Base-by-base conservation (phyloP, 2,888 invertebrate genomes). In the Hoplodrina blanda region DNA sequence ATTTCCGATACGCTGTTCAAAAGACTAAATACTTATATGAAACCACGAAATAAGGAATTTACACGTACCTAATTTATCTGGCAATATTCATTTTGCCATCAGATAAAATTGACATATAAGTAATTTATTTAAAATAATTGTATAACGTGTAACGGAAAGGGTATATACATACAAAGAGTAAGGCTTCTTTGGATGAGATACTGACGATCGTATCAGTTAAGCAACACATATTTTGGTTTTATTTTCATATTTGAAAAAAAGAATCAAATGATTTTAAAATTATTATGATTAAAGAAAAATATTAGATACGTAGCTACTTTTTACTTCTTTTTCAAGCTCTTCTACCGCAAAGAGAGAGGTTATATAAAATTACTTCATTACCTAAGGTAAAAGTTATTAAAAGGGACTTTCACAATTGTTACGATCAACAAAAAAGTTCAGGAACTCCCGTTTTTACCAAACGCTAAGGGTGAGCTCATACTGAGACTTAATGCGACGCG, bases 341-440 rank as follows among this genome's bases (percentile, higher is more conserved):
- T 1, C 11, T 54, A 17, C 13, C 17, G 13, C 3, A n/a, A 57
- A 44, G 3, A 53, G 37, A 49, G 15, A 52, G 19, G 11, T 53
- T n/a, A 37, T 15, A 52, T 41, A 50, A 50, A 50, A n/a, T 54
- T 56, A 41, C 37, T 11, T 30, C 11, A 20, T 54, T 41, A 54
- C 46, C 46, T 5, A 17, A n/a, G 25, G 19, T 56, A 41, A 63
- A 80, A 50, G 19, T 63, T 60, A 67, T 54, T 41, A n/a, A 61
- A 52, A 79, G 25, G 17, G 19, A 15, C 20, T 65, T 71, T 37
- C 44, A 74, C 53, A 74, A 74, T 54, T 11, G 20, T 20, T 5
- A 5, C 2, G 30, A 44, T 8, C 37, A 8, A 59, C 37, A 19
- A 61, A 46, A 63, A 80, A 57, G 30, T 75, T 50, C 37, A n/a